phyloP scores from a whole-genome alignment of 2,797 vertebrate genomes.

The Ambastaia sidthimunki region DNA sequence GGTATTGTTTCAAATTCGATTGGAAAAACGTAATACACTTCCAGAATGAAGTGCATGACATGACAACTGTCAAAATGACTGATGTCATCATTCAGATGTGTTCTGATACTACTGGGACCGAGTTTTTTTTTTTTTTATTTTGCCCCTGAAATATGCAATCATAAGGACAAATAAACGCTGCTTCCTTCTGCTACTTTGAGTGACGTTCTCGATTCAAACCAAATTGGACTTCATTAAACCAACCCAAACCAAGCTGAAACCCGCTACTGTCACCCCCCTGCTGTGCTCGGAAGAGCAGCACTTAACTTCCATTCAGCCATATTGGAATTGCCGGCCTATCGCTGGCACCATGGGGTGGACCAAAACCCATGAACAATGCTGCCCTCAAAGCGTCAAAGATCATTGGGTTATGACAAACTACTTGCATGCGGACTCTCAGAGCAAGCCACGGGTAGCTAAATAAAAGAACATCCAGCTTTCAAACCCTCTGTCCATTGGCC shows the following conservation, averaged over 20 bases:
- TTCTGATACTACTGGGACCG: neutral
- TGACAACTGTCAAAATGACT: neutral
- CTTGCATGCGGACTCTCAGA: slow-evolving; percentile 65
- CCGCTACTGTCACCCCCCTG: slow-evolving; percentile 29
- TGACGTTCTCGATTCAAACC: neutral
- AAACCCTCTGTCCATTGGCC: slow-evolving; percentile 35
- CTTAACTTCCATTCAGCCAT: slow-evolving; percentile 46
- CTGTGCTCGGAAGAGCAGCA: slow-evolving; percentile 39
- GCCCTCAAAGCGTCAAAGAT: slow-evolving; percentile 53
- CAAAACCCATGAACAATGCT: slow-evolving; percentile 41
- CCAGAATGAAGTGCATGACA: neutral
- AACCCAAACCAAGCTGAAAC: slow-evolving; percentile 47
- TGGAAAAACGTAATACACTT: neutral
- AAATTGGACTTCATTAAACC: slow-evolving; percentile 40
- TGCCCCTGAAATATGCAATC: neutral
- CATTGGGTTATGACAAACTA: slow-evolving; percentile 56
- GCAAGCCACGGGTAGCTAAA: slow-evolving; percentile 60
- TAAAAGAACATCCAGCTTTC: slow-evolving; percentile 47
- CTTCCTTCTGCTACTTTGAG: slow-evolving; percentile 20
- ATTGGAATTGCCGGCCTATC: slow-evolving; percentile 43
- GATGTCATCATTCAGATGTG: neutral
- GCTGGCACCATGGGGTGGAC: slow-evolving; percentile 43
- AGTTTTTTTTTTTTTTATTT: slow-evolving; percentile 16
- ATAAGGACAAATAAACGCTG: slow-evolving; percentile 16
- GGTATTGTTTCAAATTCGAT: neutral